A percentile compares a stretch with the other conserved stretches of the same genome.
Conservation (phyloP, 2,113 vertebrate species). For the Cavia porcellus region DNA sequence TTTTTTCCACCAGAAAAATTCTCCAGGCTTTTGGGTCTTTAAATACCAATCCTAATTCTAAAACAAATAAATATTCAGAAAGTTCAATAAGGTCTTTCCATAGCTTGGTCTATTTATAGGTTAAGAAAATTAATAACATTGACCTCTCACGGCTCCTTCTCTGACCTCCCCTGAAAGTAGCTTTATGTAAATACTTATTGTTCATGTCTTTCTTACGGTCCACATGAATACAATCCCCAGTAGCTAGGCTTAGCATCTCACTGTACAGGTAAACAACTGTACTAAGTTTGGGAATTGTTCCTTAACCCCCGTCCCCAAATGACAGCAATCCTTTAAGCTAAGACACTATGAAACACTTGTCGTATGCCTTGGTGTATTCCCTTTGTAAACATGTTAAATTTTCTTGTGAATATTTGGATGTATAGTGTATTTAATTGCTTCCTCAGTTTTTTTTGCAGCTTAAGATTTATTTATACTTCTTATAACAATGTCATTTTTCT, state of each 20-base stretch:
- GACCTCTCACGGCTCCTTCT: background rate
- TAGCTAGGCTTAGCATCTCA: constrained; percentile 26
- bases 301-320: background rate
- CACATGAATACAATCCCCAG: background rate
- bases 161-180: background rate
- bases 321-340: background rate
- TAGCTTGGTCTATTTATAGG: constrained; percentile 8
- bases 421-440: background rate
- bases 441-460: background rate
- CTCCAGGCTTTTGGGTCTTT: constrained; percentile 18
- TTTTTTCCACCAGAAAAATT: background rate
- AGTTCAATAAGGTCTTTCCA: background rate
- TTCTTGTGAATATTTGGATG: constrained; percentile 27
- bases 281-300: constrained; percentile 33
- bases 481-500: background rate
- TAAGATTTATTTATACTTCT: constrained; percentile 42
- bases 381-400: constrained; percentile 3
- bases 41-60: constrained; percentile 47
- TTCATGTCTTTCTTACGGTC: background rate
- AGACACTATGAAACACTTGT: background rate
- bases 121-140: constrained; percentile 30
- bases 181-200: constrained; percentile 54
- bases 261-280: background rate
- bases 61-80: constrained; percentile 44
- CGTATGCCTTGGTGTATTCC: constrained; percentile 1